These are phyloP conservation scores for Conger conger DNA, from an alignment of 2,113 vertebrate species.

Conservation along the genomic window DNA sequence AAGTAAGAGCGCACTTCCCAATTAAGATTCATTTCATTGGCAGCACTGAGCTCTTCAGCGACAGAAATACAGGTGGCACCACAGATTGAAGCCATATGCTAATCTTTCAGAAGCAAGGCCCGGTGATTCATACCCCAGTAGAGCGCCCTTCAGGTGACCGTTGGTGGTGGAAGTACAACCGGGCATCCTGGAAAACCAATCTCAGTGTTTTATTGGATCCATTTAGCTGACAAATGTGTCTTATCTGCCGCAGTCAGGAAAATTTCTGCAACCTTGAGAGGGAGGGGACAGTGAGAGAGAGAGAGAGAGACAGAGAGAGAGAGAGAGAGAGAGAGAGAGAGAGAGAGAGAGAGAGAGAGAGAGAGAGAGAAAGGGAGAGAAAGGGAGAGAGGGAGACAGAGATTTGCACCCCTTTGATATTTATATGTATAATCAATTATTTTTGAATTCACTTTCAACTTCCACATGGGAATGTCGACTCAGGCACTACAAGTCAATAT, in stretches of 20 bases:
- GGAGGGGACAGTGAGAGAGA: neutral
- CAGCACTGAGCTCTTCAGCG: too few species aligned
- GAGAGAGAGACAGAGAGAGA: too few species aligned
- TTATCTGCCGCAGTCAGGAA: neutral
- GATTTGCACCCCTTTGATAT: conserved; percentile 2
- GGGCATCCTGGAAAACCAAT: neutral
- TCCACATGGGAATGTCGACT: neutral
- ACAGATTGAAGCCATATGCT: neutral
- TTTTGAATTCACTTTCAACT: neutral
- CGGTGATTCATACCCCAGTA: neutral
- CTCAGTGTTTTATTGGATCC: conserved; percentile 5
- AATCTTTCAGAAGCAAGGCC: neutral
- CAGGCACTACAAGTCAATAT: neutral
- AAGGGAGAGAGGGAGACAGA: too few species aligned
- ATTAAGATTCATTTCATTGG: too few species aligned
- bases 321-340: too few species aligned
- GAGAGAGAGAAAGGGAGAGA: too few species aligned
- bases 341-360: neutral
- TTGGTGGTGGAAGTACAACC: neutral
- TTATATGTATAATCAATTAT: neutral
- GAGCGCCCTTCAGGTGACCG: neutral
- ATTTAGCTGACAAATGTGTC: neutral
- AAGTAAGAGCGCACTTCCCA: too few species aligned
- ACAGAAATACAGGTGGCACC: neutral
- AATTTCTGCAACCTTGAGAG: conserved; percentile 11